Conservation (phyloP, 1,140 invertebrate species). For the Manduca sexta region DNA sequence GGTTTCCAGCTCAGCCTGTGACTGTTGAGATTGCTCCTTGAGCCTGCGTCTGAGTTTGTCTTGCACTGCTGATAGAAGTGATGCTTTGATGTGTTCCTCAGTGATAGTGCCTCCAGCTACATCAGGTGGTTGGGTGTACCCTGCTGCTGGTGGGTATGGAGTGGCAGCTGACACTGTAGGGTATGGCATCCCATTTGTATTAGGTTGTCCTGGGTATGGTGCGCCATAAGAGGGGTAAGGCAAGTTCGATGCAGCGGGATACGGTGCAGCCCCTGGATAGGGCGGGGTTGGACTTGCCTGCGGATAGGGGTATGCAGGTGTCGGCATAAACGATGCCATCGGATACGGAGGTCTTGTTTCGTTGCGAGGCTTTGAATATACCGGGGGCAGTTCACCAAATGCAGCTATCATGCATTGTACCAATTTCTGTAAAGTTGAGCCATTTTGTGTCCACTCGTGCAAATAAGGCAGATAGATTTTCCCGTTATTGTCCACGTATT, state of each 20-base stretch:
- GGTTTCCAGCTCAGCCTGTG: slow-evolving; percentile 93
- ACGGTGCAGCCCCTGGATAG: slow-evolving; percentile 55
- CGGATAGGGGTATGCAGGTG: slow-evolving; percentile 66
- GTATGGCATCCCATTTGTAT: slow-evolving; percentile 45
- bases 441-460: slow-evolving; percentile 92
- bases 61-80: slow-evolving; percentile 94
- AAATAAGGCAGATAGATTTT: slow-evolving; percentile 98
- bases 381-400: slow-evolving; percentile 96
- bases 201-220: slow-evolving; percentile 51
- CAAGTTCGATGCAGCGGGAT: slow-evolving; percentile 49
- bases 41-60: slow-evolving; percentile 92
- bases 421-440: slow-evolving; percentile 88
- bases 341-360: slow-evolving; percentile 77
- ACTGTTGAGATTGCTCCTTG: slow-evolving; percentile 91
- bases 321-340: slow-evolving; percentile 77
- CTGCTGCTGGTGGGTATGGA: slow-evolving; percentile 64
- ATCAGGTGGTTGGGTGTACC: slow-evolving; percentile 51
- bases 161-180: slow-evolving; percentile 43
- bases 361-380: slow-evolving; percentile 84
- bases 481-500: slow-evolving; percentile 95
- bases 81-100: slow-evolving; percentile 95
- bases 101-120: slow-evolving; percentile 86
- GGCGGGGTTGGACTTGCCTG: slow-evolving; percentile 42
- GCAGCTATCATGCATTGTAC: slow-evolving; percentile 94
- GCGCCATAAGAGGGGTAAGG: slow-evolving; percentile 59